These are phyloP conservation scores for Globodera ellingtonae DNA, from an alignment of 1,140 invertebrate species.

Conservation along the genomic window DNA sequence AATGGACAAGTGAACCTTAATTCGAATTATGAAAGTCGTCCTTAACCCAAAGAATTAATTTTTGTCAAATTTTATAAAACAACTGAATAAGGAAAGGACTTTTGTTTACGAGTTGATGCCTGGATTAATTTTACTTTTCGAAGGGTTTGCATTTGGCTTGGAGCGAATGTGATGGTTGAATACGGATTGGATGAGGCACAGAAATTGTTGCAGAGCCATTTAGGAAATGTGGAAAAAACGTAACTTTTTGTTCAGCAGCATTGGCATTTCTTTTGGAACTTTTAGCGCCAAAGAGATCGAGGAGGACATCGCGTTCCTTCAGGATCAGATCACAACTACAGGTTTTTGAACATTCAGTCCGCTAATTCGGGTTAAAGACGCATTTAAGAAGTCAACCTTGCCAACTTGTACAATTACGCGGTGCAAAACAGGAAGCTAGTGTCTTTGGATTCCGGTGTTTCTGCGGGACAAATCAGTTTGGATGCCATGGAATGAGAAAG, in stretches of 20 bases:
- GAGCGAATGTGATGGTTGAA: constrained; percentile 97
- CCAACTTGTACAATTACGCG: constrained; percentile 59
- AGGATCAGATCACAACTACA: constrained; percentile 94
- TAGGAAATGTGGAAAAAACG: constrained; percentile 82
- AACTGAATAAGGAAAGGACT: no score
- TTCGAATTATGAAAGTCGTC: not conserved
- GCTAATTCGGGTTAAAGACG: not conserved
- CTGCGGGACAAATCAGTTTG: not conserved
- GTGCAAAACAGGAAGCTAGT: constrained; percentile 29
- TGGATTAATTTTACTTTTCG: not conserved
- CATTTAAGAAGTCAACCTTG: constrained; percentile 79
- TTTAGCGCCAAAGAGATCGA: constrained; percentile 35
- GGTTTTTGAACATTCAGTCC: constrained; percentile 3
- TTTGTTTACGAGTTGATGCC: no score
- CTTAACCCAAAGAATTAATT: not conserved
- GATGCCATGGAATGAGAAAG: not conserved
- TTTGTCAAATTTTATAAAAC: not conserved
- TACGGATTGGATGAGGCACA: constrained; percentile 90
- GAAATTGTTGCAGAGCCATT: constrained; percentile 82
- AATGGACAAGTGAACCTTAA: constrained; percentile 73
- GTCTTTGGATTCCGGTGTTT: not conserved
- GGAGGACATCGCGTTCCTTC: constrained; percentile 84
- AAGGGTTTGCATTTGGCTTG: constrained; percentile 91
- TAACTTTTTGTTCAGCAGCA: constrained; percentile 38
- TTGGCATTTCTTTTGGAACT: not conserved